Percentiles rank a stretch among this genome's conserved stretches.
phyloP scores from a whole-genome alignment of 2,797 vertebrate species.

The Menidia menidia region DNA sequence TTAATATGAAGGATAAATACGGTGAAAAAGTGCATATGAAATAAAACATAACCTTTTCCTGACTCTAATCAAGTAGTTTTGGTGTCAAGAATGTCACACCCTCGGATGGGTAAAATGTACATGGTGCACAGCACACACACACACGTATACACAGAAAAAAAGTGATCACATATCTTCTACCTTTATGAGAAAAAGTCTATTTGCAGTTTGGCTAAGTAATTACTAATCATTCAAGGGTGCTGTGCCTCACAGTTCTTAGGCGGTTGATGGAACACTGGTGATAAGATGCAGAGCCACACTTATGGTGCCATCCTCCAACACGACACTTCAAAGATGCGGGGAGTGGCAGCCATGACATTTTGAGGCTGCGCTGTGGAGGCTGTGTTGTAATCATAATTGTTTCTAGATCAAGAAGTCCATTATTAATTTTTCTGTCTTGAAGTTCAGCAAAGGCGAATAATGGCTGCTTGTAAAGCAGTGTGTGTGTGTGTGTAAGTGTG shows the following conservation, averaged over 20 bases:
- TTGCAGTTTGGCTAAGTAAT: slow-evolving; percentile 67
- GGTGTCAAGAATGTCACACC: not conserved
- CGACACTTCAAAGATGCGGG: slow-evolving; percentile 68
- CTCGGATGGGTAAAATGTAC: not conserved
- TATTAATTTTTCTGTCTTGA: slow-evolving; percentile 83
- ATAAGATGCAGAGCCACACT: slow-evolving; percentile 68
- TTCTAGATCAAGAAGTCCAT: slow-evolving; percentile 81
- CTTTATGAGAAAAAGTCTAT: slow-evolving; percentile 61
- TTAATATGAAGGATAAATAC: no score
- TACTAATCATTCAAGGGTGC: slow-evolving; percentile 66
- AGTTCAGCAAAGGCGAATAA: slow-evolving; percentile 64
- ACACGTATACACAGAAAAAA: slow-evolving; percentile 9
- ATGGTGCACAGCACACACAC: not conserved
- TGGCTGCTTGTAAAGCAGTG: slow-evolving; percentile 52
- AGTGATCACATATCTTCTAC: slow-evolving; percentile 55
- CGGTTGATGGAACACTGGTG: slow-evolving; percentile 59
- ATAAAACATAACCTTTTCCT: no score
- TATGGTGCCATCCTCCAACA: slow-evolving; percentile 68
- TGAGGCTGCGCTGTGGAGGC: slow-evolving; percentile 68
- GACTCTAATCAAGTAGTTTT: no score
- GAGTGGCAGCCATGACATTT: slow-evolving; percentile 72
- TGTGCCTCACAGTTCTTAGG: slow-evolving; percentile 57
- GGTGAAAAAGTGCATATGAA: no score
- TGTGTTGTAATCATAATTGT: slow-evolving; percentile 75
- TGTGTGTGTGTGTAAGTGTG: slow-evolving; percentile 27